A percentile compares a stretch with the other conserved stretches of the same genome.
phyloP scores from a whole-genome alignment of 2,797 vertebrate genomes.

The Siniperca obscura region DNA sequence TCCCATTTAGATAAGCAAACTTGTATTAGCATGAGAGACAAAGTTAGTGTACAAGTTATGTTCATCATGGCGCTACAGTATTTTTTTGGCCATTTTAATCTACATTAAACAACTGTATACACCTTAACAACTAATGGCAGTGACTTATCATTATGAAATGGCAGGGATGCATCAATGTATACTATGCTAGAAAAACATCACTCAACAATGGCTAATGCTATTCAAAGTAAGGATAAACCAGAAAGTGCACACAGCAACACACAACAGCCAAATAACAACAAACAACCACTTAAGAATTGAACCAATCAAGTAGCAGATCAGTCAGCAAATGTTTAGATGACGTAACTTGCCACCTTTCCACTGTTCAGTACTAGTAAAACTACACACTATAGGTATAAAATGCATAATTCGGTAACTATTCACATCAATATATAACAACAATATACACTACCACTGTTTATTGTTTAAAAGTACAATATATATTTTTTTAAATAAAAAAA shows the following conservation, averaged over 20 bases:
- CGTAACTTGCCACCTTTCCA: background rate
- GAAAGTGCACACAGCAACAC: background rate
- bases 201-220: background rate
- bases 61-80: background rate
- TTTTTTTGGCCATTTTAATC: constrained; percentile 13
- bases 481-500: too few relatives aligned
- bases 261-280: background rate
- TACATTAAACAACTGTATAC: constrained; percentile 9
- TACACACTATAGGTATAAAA: background rate
- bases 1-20: constrained; percentile 34
- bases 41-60: constrained; percentile 14
- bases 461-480: background rate
- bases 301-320: background rate
- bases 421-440: background rate
- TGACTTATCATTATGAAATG: constrained; percentile 6
- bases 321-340: background rate
- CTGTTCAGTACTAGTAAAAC: background rate
- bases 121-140: background rate
- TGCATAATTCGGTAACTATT: background rate
- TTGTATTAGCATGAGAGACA: constrained; percentile 21
- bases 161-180: constrained; percentile 8
- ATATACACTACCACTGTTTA: background rate
- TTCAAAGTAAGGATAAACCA: too few relatives aligned
- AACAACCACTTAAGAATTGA: background rate
- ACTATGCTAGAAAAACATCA: background rate